These are phyloP conservation scores for Luidia sarsii DNA, from an alignment of 53 echinoderm and acorn worm genomes.

Conservation along the genomic window DNA sequence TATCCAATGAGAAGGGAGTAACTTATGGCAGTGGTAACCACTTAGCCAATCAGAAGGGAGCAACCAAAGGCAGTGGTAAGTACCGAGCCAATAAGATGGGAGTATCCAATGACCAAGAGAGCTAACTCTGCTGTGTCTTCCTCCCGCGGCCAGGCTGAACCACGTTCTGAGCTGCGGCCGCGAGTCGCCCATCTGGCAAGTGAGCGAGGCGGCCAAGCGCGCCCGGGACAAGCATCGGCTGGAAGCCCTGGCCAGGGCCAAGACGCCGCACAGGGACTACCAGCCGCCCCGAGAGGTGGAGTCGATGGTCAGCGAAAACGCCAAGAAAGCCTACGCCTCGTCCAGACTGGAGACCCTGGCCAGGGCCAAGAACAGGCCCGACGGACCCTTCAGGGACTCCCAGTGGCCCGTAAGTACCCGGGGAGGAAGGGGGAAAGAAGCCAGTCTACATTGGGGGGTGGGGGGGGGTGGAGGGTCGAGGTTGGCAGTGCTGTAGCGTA, in stretches of 20 bases:
- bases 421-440: too few species aligned
- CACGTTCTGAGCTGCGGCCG: slow-evolving; percentile 93
- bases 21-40: too few species aligned
- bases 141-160: slow-evolving; percentile 51
- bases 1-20: too few species aligned
- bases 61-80: too few species aligned
- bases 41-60: too few species aligned
- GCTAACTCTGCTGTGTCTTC: too few species aligned
- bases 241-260: slow-evolving; percentile 75
- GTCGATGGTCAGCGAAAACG: slow-evolving; percentile 70
- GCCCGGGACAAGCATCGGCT: slow-evolving; percentile 73
- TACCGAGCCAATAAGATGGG: too few species aligned
- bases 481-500: too few species aligned
- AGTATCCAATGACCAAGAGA: too few species aligned
- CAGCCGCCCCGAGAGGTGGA: slow-evolving; percentile 79
- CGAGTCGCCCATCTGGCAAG: slow-evolving; percentile 92
- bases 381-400: slow-evolving; percentile 92
- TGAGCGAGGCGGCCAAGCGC: slow-evolving; percentile 81
- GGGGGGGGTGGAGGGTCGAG: background rate
- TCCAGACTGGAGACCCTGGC: slow-evolving; percentile 73
- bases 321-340: slow-evolving; percentile 76
- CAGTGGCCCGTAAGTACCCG: slow-evolving; percentile 91
- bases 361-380: slow-evolving; percentile 84
- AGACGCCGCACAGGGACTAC: slow-evolving; percentile 89
- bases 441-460: background rate